phyloP scores from a whole-genome alignment of 2,113 vertebrate species.

The Dromaius novaehollandiae region DNA sequence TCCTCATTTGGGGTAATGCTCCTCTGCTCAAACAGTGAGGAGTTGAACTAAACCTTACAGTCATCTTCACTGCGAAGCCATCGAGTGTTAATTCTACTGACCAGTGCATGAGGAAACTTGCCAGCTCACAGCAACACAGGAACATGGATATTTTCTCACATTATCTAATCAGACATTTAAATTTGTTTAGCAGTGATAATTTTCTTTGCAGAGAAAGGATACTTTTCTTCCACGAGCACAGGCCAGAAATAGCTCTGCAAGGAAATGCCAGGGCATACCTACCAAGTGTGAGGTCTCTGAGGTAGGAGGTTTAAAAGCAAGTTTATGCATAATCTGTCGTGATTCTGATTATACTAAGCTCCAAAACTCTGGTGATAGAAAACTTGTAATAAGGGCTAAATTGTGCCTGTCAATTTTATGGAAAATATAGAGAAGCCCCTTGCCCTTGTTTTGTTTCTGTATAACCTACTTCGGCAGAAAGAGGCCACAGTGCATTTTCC shows the following conservation, averaged over 20 bases:
- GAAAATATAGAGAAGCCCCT: neutral
- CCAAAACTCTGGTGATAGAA: neutral
- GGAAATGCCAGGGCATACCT: neutral
- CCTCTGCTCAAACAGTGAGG: neutral
- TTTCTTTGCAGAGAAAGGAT: neutral
- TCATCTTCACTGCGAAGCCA: neutral
- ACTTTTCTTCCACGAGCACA: neutral
- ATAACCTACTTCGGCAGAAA: neutral
- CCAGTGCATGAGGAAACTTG: neutral
- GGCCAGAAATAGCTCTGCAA: neutral
- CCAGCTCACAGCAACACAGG: neutral
- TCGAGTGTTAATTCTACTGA: neutral
- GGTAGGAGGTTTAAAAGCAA: neutral
- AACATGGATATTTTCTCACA: neutral
- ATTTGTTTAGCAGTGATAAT: neutral
- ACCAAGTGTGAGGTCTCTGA: neutral
- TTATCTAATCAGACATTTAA: neutral
- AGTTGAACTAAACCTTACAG: neutral
- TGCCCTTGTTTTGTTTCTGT: neutral
- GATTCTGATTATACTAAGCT: neutral
- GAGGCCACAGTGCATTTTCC: neutral
- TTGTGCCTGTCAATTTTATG: neutral
- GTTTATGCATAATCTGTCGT: neutral
- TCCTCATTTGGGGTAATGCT: neutral
- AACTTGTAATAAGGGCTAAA: neutral